Evolutionary conservation across 1,140 invertebrate genomes (phyloP), one percentile per base, ranked within the genome.

Genomic region (Teleopsis dalmanni): DNA sequence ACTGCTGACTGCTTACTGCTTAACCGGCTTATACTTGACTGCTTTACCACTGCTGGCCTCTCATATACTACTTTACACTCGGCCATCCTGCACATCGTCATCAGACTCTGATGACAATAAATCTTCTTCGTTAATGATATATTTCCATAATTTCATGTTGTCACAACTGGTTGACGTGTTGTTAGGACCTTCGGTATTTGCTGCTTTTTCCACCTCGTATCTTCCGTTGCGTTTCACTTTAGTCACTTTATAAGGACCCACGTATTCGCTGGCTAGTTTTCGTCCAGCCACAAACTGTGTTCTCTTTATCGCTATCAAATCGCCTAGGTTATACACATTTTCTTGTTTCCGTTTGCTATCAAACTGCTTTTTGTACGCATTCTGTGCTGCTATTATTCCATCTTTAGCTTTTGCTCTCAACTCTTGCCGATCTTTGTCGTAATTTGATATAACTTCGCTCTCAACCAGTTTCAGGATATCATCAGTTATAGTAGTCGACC

Each of bases 291-390:
- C 22, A 14, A 43, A 62, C 35, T 71, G 67, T 1, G 71, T 70
- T 36, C 62, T 36, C 40, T 66, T 62, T 13, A 70, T 71, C 11
- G 63, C 68, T 3, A 72, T 63, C 29, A 65, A 31, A 49, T 72
- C 65, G 22, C 59, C 60, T 10, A 52, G 46, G 19, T 57, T 42
- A 48, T 70, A 70, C 16, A 40, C 29, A 11, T 18, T 52, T 19
- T 47, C 40, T 41, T 41, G 18, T 19, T 60, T 61, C 23, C 62
- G 51, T 21, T 54, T 55, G 37, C 51, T 40, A 31, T 48, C 36
- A 29, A 18, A 48, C 11, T 18, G 5, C n/a, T 29, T 16, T 34
- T 23, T 31, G 27, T 41, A 38, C 8, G 11, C 27, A n/a, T 29
- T 11, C 21, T 48, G 25, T 3, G 36, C 34, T 9, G 16, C 19